Evolutionary conservation across 2,113 vertebrate species (phyloP).

Genomic region (Crotophaga sulcirostris): DNA sequence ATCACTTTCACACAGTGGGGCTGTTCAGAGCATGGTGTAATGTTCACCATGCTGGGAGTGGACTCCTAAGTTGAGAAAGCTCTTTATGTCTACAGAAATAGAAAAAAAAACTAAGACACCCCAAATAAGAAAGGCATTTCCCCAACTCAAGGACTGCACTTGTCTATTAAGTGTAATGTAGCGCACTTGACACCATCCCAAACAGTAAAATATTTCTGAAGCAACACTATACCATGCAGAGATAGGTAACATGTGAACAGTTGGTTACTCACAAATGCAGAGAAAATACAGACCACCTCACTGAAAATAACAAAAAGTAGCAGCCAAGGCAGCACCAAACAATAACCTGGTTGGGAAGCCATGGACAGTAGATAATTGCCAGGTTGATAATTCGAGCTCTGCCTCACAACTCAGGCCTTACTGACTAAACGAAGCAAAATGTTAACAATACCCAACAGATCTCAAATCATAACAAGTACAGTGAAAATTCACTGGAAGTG

Average conservation of each 20-base stretch:
- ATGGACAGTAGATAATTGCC: not conserved
- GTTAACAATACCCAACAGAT: not conserved
- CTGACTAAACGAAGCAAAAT: not conserved
- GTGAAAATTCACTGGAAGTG: not conserved
- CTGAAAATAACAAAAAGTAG: not conserved
- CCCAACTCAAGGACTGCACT: conserved; percentile 27
- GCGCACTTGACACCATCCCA: not conserved
- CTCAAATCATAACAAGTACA: not conserved
- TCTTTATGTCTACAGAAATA: not conserved
- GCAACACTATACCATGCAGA: not conserved
- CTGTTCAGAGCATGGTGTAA: not conserved
- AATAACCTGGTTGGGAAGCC: not conserved
- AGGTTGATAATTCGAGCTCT: not conserved
- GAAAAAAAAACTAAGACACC: not conserved
- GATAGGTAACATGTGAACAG: not conserved
- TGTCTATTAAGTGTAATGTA: conserved; percentile 35
- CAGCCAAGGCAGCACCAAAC: not conserved
- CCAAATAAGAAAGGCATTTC: not conserved
- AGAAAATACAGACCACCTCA: not conserved
- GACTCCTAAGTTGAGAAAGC: not conserved
- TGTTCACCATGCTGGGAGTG: not conserved
- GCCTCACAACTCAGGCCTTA: accelerated
- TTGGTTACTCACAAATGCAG: not conserved
- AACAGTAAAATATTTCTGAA: not conserved
- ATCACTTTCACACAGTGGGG: not conserved